Percentiles rank a stretch among this genome's conserved stretches.
These are phyloP conservation scores for Exocentrus adspersus DNA, from an alignment of 2,888 invertebrate species.

Conservation along the genomic window DNA sequence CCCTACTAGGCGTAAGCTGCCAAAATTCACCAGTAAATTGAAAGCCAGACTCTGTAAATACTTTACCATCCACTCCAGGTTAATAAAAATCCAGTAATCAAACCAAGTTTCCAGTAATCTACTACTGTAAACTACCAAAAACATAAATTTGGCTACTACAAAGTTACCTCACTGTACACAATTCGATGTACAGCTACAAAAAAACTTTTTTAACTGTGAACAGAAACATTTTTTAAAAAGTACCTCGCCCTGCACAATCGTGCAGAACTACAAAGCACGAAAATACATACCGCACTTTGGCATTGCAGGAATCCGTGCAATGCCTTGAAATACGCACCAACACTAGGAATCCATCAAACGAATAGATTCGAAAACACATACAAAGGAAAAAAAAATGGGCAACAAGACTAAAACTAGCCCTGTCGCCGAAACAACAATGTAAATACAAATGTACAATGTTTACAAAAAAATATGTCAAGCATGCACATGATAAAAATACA, in stretches of 20 bases:
- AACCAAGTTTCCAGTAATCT: background rate
- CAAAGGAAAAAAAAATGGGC: slow-evolving; percentile 31
- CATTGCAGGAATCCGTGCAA: slow-evolving; percentile 37
- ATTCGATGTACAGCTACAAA: slow-evolving; percentile 3
- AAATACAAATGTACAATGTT: slow-evolving; percentile 49
- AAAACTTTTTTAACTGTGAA: too few species aligned
- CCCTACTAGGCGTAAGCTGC: too few species aligned
- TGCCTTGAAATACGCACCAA: slow-evolving; percentile 15
- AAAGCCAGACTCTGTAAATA: too few species aligned
- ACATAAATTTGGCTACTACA: background rate
- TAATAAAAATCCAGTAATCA: background rate
- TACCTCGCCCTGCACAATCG: slow-evolving; percentile 45
- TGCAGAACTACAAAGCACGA: slow-evolving; percentile 41
- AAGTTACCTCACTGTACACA: slow-evolving; percentile 5
- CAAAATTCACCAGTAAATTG: too few species aligned
- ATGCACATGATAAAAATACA: slow-evolving; percentile 59
- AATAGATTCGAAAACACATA: slow-evolving; percentile 35
- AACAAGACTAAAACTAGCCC: slow-evolving; percentile 48
- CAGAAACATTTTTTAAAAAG: too few species aligned
- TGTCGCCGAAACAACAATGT: slow-evolving; percentile 41
- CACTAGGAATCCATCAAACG: slow-evolving; percentile 31
- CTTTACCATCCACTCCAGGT: too few species aligned
- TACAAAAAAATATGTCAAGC: slow-evolving; percentile 56
- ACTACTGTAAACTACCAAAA: too few species aligned
- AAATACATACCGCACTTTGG: slow-evolving; percentile 6